Evolutionary conservation across 2,888 invertebrate species (phyloP), one percentile per base, ranked within the genome.

Genomic region (Cartodere bifasciata): DNA sequence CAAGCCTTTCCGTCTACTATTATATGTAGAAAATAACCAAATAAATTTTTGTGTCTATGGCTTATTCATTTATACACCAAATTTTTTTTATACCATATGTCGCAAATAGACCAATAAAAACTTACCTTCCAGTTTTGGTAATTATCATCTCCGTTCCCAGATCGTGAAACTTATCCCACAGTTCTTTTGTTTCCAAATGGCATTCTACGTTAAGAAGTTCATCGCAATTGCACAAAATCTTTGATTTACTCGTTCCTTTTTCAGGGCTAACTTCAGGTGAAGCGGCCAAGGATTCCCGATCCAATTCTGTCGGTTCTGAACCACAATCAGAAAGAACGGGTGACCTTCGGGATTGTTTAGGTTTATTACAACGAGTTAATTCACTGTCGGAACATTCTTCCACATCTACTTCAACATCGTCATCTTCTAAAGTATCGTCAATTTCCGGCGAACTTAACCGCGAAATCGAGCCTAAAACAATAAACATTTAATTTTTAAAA

Each of bases 121-220:
- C 70, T 62, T 55, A 81, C 81, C 82, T 70, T 55, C 83, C 83
- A 36, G 79, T 79, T 60, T 84, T 83, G 7, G 83, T 84, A 59
- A 84, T 84, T 60, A 84, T 84, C 83, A 84, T 84, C 62, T 83
- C 82, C 2, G 82, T 83, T 15, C 80, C 80, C 35, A 83, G 65
- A 47, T 73, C 72, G 55, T 73, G 70, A 61, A 84, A 84, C 58
- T 82, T 81, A 57, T 79, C 76, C 84, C 84, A 84, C 35, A 84
- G 63, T 38, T 84, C 83, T 56, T 80, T 79, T 39, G 81, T 82
- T 60, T 84, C 84, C 45, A 84, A 65, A 42, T 77, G 74, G 51
- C 82, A 83, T 44, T 77, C 71, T 35, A 78, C 71, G 48, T 60
- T 62, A 27, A 68, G 57, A 25, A 77, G 57, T 51, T 75, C 75